A percentile compares a stretch with the other conserved stretches of the same genome.
These are phyloP conservation scores for Philhelius pedissequus DNA, from an alignment of 2,888 invertebrate genomes.

Conservation along the genomic window DNA sequence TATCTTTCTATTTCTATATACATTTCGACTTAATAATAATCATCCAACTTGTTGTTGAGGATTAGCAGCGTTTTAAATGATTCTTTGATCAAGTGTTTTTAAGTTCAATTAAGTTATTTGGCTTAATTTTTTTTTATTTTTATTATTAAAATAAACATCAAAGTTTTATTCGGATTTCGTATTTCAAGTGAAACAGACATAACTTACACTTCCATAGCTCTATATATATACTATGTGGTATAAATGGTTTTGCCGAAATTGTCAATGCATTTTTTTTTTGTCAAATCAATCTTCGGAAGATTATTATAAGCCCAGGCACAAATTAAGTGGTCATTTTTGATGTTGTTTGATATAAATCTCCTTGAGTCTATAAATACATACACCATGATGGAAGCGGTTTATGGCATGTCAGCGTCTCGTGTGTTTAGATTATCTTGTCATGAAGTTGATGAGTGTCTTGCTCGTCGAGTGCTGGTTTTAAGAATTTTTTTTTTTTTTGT, in stretches of 20 bases:
- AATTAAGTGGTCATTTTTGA: slow-evolving; percentile 45
- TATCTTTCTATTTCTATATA: not conserved
- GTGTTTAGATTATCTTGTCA: slow-evolving; percentile 30
- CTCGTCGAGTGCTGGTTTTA: slow-evolving; percentile 2
- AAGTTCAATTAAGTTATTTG: slow-evolving; percentile 23
- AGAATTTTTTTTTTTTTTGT: slow-evolving; percentile 12
- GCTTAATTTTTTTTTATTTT: not conserved
- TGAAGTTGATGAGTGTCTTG: not conserved
- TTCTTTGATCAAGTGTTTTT: not conserved
- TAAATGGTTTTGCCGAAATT: not conserved
- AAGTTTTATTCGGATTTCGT: slow-evolving; percentile 2
- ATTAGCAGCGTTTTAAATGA: slow-evolving; percentile 27
- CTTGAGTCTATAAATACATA: slow-evolving; percentile 17
- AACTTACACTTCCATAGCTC: not conserved
- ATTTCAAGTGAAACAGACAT: not conserved
- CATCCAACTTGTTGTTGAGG: slow-evolving; percentile 58
- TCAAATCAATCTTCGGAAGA: slow-evolving; percentile 36
- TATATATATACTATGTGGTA: not conserved
- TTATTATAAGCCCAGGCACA: slow-evolving; percentile 10
- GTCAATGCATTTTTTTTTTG: slow-evolving; percentile 50
- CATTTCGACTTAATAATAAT: slow-evolving; percentile 25
- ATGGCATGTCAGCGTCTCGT: not conserved
- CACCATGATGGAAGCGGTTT: slow-evolving; percentile 13
- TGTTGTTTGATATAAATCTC: slow-evolving; percentile 18
- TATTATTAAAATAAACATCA: slow-evolving; percentile 22